Conservation (phyloP, 2,797 vertebrate species). For the Eremophila alpestris region DNA sequence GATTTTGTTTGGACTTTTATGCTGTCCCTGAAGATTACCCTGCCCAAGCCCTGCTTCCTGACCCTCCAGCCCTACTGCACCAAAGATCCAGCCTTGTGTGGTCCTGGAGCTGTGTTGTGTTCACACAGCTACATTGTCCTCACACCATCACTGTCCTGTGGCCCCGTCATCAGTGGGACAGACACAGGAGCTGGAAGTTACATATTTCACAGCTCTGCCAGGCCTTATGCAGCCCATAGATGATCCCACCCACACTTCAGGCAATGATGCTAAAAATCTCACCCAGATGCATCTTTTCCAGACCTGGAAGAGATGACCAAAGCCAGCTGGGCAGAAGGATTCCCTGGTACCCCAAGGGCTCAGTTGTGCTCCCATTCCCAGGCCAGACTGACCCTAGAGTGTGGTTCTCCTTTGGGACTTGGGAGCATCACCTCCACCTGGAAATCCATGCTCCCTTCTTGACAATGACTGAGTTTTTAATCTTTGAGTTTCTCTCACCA, state of each 20-base stretch:
- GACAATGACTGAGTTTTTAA: background rate
- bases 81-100: background rate
- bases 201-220: background rate
- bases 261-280: background rate
- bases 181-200: background rate
- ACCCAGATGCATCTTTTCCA: background rate
- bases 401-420: background rate
- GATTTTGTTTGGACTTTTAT: background rate
- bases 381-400: background rate
- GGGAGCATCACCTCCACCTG: background rate
- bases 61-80: background rate
- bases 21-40: background rate
- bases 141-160: accelerated
- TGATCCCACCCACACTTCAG: background rate
- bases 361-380: accelerated
- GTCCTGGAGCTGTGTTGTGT: background rate
- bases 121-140: background rate
- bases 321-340: accelerated
- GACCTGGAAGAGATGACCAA: background rate
- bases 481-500: background rate
- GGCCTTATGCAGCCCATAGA: background rate
- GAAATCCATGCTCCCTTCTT: background rate
- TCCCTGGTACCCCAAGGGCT: background rate
- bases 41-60: background rate
- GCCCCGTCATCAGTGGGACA: accelerated